Conservation (phyloP, 2,888 invertebrate genomes). For the Machimus atricapillus region DNA sequence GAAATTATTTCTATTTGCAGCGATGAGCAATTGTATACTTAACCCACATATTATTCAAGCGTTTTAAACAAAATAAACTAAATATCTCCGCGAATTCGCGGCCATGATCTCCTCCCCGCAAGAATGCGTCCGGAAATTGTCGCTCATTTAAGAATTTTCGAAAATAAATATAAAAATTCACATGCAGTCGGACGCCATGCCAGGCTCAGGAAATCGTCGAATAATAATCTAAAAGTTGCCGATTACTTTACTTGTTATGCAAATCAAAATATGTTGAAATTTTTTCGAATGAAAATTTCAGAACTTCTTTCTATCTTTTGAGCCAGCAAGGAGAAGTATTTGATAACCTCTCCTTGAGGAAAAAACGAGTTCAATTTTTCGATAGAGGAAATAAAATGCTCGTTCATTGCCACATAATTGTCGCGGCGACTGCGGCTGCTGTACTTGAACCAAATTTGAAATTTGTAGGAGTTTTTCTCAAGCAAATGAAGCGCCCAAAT, state of each 20-base stretch:
- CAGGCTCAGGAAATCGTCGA: not conserved
- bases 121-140: not conserved
- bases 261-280: not conserved
- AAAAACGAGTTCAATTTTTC: conserved; percentile 23
- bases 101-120: not conserved
- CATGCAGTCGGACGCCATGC: not conserved
- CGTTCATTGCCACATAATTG: conserved; percentile 4
- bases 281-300: not conserved
- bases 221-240: not conserved
- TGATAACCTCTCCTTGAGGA: conserved; percentile 4
- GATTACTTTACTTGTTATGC: not conserved
- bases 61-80: not conserved
- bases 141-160: not conserved
- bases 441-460: conserved; percentile 28
- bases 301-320: not conserved
- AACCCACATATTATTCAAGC: not conserved
- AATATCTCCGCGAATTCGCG: not conserved
- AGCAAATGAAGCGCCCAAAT: not conserved
- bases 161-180: not conserved
- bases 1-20: not conserved
- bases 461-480: not conserved
- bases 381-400: conserved; percentile 32
- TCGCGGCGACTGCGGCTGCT: not conserved
- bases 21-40: not conserved
- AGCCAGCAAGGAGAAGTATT: not conserved